These are phyloP conservation scores for Anolis carolinensis DNA, from an alignment of 2,113 vertebrate genomes.

Conservation along the genomic window DNA sequence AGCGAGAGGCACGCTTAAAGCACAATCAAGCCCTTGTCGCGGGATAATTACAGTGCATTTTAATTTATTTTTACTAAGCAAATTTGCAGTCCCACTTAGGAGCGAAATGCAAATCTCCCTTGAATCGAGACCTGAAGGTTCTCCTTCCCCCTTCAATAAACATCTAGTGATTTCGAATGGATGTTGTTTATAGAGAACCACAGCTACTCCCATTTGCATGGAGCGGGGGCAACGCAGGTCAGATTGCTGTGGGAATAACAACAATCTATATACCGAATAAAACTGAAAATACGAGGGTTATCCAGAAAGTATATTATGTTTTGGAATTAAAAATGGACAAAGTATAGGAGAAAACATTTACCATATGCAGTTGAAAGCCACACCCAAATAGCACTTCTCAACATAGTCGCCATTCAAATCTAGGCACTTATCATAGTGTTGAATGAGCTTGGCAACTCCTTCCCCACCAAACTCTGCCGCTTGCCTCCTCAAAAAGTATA, in stretches of 20 bases:
- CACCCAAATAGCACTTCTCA: too few relatives aligned
- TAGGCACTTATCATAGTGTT: too few relatives aligned
- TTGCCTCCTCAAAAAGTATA: too few relatives aligned
- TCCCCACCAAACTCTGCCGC: too few relatives aligned
- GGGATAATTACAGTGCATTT: neutral
- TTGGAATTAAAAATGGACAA: too few relatives aligned
- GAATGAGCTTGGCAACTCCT: too few relatives aligned
- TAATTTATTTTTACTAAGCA: neutral
- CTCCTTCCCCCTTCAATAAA: fast-evolving
- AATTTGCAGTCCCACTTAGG: conserved; percentile 1
- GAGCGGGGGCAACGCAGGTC: conserved; percentile 28
- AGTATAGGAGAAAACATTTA: too few relatives aligned
- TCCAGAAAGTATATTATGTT: too few relatives aligned
- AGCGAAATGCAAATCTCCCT: neutral
- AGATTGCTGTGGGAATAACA: conserved; percentile 2
- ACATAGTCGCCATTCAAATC: too few relatives aligned
- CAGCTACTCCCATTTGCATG: conserved; percentile 30
- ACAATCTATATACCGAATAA: too few relatives aligned
- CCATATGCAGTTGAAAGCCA: too few relatives aligned
- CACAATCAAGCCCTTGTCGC: neutral
- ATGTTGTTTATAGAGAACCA: conserved; percentile 40
- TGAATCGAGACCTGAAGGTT: neutral
- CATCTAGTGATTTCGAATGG: neutral
- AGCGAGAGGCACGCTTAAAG: conserved; percentile 18
- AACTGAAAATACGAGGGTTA: too few relatives aligned